Conservation (phyloP, 1,140 invertebrate species). For the Drosophila sechellia region DNA sequence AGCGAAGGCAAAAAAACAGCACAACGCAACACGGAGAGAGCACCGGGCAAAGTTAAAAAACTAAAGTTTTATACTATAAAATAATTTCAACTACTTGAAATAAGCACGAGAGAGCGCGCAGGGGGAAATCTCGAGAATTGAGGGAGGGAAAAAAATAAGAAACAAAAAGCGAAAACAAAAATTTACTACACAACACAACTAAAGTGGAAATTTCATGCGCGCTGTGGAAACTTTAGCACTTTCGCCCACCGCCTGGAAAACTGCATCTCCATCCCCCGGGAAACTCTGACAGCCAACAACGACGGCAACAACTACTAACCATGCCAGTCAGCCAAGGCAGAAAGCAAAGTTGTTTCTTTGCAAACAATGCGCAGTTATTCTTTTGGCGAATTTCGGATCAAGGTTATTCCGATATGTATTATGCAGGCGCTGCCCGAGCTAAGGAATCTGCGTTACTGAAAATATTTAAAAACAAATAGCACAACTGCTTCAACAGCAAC, state of each 20-base stretch:
- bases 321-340: constrained; percentile 49
- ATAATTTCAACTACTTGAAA: constrained; percentile 81
- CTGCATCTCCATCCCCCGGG: constrained; percentile 14
- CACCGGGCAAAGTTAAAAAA: constrained; percentile 72
- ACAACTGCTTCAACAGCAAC: not conserved
- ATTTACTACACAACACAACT: constrained; percentile 73
- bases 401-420: constrained; percentile 77
- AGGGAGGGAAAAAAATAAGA: not conserved
- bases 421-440: constrained; percentile 49
- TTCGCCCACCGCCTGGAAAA: constrained; percentile 8
- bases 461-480: constrained; percentile 17
- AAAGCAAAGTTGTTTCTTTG: constrained; percentile 74
- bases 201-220: constrained; percentile 80
- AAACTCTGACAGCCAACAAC: constrained; percentile 45
- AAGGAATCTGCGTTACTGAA: constrained; percentile 58
- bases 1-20: constrained; percentile 29
- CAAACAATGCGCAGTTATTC: constrained; percentile 80
- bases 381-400: constrained; percentile 76
- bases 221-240: constrained; percentile 79
- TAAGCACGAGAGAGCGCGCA: constrained; percentile 52
- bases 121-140: constrained; percentile 36
- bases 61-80: constrained; percentile 83
- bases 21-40: constrained; percentile 8
- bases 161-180: constrained; percentile 53
- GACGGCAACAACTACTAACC: constrained; percentile 14